A percentile compares a stretch with the other conserved stretches of the same genome.
Conservation (phyloP, 2,797 vertebrate genomes). For the Microctenopoma lineatum region DNA sequence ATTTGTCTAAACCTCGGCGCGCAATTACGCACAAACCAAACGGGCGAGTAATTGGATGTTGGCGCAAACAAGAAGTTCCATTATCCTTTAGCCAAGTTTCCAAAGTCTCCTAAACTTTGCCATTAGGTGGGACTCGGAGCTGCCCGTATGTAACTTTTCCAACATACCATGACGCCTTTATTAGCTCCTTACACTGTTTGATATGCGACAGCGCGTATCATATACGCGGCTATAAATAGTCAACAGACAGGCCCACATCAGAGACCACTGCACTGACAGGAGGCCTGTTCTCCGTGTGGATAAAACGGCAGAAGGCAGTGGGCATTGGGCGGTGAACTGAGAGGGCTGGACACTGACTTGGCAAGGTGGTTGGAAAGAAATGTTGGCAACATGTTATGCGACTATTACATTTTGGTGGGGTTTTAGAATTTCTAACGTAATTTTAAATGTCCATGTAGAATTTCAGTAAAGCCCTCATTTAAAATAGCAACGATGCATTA, state of each 20-base stretch:
- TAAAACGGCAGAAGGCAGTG: constrained; percentile 47
- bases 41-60: constrained; percentile 22
- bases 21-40: constrained; percentile 65
- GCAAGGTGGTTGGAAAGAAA: constrained; percentile 34
- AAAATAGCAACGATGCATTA: constrained; percentile 8
- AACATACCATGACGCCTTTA: constrained; percentile 35
- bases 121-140: constrained; percentile 10
- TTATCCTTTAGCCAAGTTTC: constrained; percentile 34
- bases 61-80: constrained; percentile 35
- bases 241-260: constrained; percentile 44
- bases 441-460: constrained; percentile 21
- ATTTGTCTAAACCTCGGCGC: constrained; percentile 33
- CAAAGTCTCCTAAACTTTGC: constrained; percentile 27
- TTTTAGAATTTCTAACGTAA: constrained; percentile 3
- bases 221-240: constrained; percentile 69
- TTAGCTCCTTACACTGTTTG: constrained; percentile 35
- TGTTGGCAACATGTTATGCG: constrained; percentile 22
- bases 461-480: not conserved
- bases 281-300: constrained; percentile 51
- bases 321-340: constrained; percentile 50
- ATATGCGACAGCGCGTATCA: constrained; percentile 58
- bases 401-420: constrained; percentile 24
- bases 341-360: constrained; percentile 49
- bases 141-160: constrained; percentile 30
- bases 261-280: constrained; percentile 40